Percentiles rank a stretch among this genome's conserved stretches.
Evolutionary conservation across 1,140 invertebrate species (phyloP).

Genomic region (Drosophila lowei): DNA sequence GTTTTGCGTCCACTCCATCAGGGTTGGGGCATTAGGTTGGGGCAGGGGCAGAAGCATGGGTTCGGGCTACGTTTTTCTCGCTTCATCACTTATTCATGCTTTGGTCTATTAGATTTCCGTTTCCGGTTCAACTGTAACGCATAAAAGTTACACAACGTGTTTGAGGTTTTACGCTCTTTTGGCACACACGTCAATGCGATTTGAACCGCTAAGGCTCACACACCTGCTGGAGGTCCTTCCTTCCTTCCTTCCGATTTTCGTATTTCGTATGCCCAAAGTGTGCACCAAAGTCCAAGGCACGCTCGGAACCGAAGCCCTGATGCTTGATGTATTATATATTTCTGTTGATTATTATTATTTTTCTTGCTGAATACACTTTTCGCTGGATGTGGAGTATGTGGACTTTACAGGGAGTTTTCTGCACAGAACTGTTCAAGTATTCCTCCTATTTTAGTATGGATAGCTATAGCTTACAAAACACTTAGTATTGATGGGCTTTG

Average conservation of each 20-base stretch:
- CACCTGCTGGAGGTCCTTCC: conserved; percentile 43
- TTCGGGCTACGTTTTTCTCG: conserved; percentile 57
- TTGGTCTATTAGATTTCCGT: conserved; percentile 79
- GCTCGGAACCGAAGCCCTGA: no score
- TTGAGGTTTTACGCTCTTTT: conserved; percentile 77
- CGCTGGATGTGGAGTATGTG: no score
- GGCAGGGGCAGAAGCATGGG: no score
- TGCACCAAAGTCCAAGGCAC: not conserved
- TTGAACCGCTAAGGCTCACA: conserved; percentile 66
- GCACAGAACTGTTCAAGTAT: no score
- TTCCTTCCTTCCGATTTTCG: not conserved
- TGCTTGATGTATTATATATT: conserved; percentile 1
- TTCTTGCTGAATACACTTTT: not conserved
- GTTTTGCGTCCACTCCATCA: conserved; percentile 13
- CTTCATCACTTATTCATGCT: conserved; percentile 79
- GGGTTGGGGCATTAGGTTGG: no score
- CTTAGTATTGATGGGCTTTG: no score
- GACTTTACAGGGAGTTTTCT: no score
- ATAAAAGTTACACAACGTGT: conserved; percentile 71
- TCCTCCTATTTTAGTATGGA: no score
- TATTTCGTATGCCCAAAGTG: conserved; percentile 1
- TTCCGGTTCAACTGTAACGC: conserved; percentile 74
- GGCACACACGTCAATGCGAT: conserved; percentile 70
- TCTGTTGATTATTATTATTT: conserved; percentile 2
- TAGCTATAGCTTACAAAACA: no score